Evolutionary conservation across 1,140 invertebrate genomes (phyloP), one percentile per base, ranked within the genome.

Genomic region (Eubasilissa regina): DNA sequence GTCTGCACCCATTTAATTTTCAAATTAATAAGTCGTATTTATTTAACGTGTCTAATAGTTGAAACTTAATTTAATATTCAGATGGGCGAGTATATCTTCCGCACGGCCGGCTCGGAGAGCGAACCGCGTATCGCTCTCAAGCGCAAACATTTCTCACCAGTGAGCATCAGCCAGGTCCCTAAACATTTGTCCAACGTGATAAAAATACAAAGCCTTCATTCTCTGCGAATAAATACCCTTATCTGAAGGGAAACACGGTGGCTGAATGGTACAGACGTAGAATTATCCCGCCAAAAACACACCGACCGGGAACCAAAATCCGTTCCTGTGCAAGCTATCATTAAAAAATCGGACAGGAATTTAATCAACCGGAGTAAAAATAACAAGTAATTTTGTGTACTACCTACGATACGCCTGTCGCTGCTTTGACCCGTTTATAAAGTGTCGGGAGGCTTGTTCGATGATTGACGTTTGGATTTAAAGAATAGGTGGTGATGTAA

Each of bases 131-230:
- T 64, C 62, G 74, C 44, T 68, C 51, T 78, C 70, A 17, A 35
- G 58, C 45, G 43, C 60, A 78, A 56, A 78, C 76, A 78, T 72
- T 56, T 70, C 64, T 58, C 64, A 55, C 48, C 48, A 47, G 66
- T 64, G 70, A 78, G 70, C 66, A 78, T 53, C 60, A 17, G 11
- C 25, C 60, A 25, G 56, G 45, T 70, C 80, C 53, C 68, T 66
- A 77, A 77, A 81, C 75, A 72, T 81, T 81, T 77, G 80, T 74
- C 35, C 75, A 78, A 81, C 80, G 80, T 81, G 80, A 81, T 72
- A 64, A 77, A 81, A 81, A 81, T 81, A 76, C 64, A 55, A 80
- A 70, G 21, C 47, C 74, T 74, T 74, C 72, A 58, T 74, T 58
- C 51, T 43, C 12, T 13, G 43, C 21, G 72, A 74, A 58, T 74